These are phyloP conservation scores for Trissolcus brochymenae DNA, from an alignment of 2,888 invertebrate species.

Conservation along the genomic window DNA sequence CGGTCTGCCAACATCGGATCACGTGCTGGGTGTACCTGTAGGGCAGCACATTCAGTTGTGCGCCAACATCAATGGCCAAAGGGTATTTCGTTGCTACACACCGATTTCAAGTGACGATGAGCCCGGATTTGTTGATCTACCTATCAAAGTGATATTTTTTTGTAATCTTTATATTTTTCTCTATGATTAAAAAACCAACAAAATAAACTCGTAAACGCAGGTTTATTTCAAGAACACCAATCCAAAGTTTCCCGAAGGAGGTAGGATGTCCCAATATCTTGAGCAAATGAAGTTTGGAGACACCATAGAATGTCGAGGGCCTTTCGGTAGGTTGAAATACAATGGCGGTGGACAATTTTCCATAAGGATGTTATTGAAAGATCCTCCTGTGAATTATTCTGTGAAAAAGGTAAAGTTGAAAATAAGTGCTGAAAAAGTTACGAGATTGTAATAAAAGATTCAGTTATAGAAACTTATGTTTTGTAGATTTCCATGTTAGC, in stretches of 20 bases:
- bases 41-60: slow-evolving; percentile 98
- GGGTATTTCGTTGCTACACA: slow-evolving; percentile 97
- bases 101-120: slow-evolving; percentile 98
- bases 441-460: too few relatives aligned
- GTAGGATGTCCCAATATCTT: slow-evolving; percentile 97
- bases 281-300: slow-evolving; percentile 93
- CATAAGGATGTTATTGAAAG: slow-evolving; percentile 92
- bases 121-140: slow-evolving; percentile 92
- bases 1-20: slow-evolving; percentile 90
- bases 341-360: slow-evolving; percentile 88
- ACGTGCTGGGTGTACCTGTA: slow-evolving; percentile 90
- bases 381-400: slow-evolving; percentile 82
- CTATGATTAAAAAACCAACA: not conserved
- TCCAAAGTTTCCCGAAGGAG: slow-evolving; percentile 98
- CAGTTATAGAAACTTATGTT: too few relatives aligned
- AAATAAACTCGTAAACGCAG: slow-evolving; percentile 75
- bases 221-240: slow-evolving; percentile 97
- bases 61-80: slow-evolving; percentile 89
- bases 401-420: not conserved
- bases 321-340: slow-evolving; percentile 93
- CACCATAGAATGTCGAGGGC: slow-evolving; percentile 95
- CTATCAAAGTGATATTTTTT: slow-evolving; percentile 84
- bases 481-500: slow-evolving; percentile 92
- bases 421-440: too few relatives aligned
- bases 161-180: not conserved